Evolutionary conservation across 2,797 vertebrate species (phyloP), one percentile per base, ranked within the genome.

Genomic region (Rhynchonycteris naso): DNA sequence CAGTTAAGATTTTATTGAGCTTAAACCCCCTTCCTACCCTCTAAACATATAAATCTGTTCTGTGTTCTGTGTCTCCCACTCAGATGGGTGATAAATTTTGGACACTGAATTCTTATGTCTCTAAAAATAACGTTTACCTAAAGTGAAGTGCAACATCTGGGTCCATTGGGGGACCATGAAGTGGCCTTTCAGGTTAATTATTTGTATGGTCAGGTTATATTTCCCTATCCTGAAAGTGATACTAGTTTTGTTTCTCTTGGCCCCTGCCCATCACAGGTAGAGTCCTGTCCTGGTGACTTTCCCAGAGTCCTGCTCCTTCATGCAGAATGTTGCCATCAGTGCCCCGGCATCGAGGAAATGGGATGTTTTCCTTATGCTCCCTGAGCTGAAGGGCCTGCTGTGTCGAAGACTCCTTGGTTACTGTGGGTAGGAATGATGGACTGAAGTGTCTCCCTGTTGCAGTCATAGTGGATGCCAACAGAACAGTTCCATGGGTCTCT

Each of bases 41-140:
- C 93, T 94, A 91, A 96, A 97, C 97, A 91, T 97, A 97, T 97
- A 97, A 97, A 97, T 97, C 97, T 97, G 92, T 93, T 97, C 96
- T 96, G 96, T 93, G 96, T 90, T 93, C 95, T 96, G 75, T 94
- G 95, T 97, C 97, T 96, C 97, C 97, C 96, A 97, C 97, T 97
- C 97, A 95, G 96, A 97, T 96, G 97, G 97, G 96, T 96, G 96
- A 97, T 97, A 97, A 97, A 97, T 97, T 97, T 96, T 22, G 83
- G 94, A 93, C 91, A 95, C 95, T 96, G 90, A 93, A 97, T 97
- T 97, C 96, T 97, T 96, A 87, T 96, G 96, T 97, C 96, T 97
- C 94, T 97, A 97, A 97, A 96, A 97, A 97, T 97, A 97, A 97
- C 96, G 96, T 97, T 97, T 97, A 97, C 96, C 96, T 96, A 97